Evolutionary conservation across 92 coral and sea anemone genomes (phyloP), one percentile per base, ranked within the genome.

Genomic region (Porites lobata): DNA sequence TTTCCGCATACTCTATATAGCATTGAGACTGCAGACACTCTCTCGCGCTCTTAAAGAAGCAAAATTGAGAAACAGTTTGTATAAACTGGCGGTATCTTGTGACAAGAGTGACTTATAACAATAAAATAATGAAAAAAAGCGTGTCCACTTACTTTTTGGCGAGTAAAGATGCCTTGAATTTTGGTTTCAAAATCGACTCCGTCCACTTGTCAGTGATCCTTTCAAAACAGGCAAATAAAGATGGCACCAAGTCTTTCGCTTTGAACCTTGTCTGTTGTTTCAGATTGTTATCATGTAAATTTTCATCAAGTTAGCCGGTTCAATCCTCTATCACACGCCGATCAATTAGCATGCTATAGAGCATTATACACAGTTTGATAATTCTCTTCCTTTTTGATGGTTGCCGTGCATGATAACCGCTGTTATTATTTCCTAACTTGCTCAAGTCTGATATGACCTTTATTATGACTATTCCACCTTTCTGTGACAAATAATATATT

Each of bases 331-430:
- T 32, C 69, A 58, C 53, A 67, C 52, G 64, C 21, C 58, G 54
- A 20, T 65, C 76, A 67, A 81, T 67, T 81, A 81, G 52, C 57
- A 17, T 63, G 73, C 59, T 47, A 43, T 50, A 6, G 50, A 4
- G 58, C 29, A 62, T 61, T 47, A 22, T 4, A 15, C 65, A 24
- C 32, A 11, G 62, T 52, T 67, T 57, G 85, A 81, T 81, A 68
- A 22, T 53, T 13, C 47, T 67, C 69, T 63, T 65, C 53, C 65
- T 72, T 15, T 81, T 69, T 81, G 85, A 81, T 67, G 1, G 53
- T 14, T 6, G 75, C 51, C 26, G 65, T 24, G 56, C 66, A 68
- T 52, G 9, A 24, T 57, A 47, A 38, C 47, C 11, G 10, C 12
- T 9, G 11, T 63, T 38, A 71, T 52, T 65, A 50, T 47, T 66